Percentiles rank a stretch among this genome's conserved stretches.
These are phyloP conservation scores for Falco biarmicus DNA, from an alignment of 2,797 vertebrate genomes.

Conservation along the genomic window DNA sequence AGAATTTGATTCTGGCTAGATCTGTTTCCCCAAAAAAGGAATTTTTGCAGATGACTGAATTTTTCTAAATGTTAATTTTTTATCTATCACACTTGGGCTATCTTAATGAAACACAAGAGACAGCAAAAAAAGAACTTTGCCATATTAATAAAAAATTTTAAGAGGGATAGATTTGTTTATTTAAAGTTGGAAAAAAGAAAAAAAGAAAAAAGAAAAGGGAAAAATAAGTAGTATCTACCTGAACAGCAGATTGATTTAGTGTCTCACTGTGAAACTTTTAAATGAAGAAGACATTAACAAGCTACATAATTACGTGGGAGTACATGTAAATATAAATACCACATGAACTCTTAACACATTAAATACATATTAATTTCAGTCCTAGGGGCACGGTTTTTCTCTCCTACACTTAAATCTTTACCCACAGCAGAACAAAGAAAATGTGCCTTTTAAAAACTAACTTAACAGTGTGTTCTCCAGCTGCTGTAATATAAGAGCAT, in stretches of 20 bases:
- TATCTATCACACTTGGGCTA: background rate
- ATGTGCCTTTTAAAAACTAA: background rate
- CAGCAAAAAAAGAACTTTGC: background rate
- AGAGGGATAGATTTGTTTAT: background rate
- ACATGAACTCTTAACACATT: background rate
- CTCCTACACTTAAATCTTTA: background rate
- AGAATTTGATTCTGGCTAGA: background rate
- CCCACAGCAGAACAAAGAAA: background rate
- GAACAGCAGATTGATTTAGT: background rate
- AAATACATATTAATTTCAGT: background rate
- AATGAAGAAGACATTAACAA: background rate
- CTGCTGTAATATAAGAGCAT: background rate
- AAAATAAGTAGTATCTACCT: background rate
- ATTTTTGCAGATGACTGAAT: background rate
- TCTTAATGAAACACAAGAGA: background rate
- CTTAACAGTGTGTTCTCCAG: background rate
- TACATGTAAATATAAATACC: background rate
- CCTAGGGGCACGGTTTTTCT: background rate
- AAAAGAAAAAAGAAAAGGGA: background rate
- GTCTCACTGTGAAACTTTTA: background rate
- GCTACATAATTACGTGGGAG: background rate
- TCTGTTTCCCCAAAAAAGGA: background rate
- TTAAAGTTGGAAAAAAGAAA: background rate
- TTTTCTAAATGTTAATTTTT: background rate
- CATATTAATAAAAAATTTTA: background rate